These are phyloP conservation scores for Metaphire vulgaris DNA, from an alignment of 1,140 invertebrate genomes.

Conservation along the genomic window DNA sequence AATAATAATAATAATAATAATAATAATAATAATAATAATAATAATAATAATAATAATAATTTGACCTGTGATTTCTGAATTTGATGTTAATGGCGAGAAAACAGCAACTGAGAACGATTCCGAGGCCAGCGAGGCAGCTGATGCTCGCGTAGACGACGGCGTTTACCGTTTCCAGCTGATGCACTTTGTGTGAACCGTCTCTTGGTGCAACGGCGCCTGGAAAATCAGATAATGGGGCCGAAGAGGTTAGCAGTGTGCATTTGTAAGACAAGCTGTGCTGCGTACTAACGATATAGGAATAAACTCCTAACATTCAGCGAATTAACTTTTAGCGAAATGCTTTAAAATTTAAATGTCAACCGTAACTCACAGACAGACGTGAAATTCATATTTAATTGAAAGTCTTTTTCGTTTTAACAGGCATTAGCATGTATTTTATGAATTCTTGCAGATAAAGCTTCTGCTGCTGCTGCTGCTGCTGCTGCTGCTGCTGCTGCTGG, in stretches of 20 bases:
- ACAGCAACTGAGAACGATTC: conserved; percentile 80
- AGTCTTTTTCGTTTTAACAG: too few relatives aligned
- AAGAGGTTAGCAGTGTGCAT: not conserved
- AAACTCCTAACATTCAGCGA: too few relatives aligned
- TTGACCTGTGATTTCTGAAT: conserved; percentile 90
- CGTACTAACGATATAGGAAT: too few relatives aligned
- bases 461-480: too few relatives aligned
- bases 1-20: conserved; percentile 5
- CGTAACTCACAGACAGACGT: too few relatives aligned
- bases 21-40: conserved; percentile 6
- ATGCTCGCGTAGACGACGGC: conserved; percentile 76
- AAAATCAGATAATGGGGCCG: not conserved
- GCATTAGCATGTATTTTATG: too few relatives aligned
- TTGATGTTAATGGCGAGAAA: conserved; percentile 95
- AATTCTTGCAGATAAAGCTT: too few relatives aligned
- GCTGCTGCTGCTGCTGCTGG: too few relatives aligned
- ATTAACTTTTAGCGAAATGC: too few relatives aligned
- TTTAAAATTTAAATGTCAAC: too few relatives aligned
- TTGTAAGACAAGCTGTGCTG: not conserved
- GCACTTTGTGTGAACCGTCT: conserved; percentile 74
- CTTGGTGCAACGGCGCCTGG: conserved; percentile 70
- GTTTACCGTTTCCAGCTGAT: conserved; percentile 82
- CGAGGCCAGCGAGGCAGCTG: conserved; percentile 73
- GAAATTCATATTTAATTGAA: too few relatives aligned
- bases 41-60: not conserved